These are phyloP conservation scores for Apis florea DNA, from an alignment of 1,140 invertebrate genomes.

Conservation along the genomic window DNA sequence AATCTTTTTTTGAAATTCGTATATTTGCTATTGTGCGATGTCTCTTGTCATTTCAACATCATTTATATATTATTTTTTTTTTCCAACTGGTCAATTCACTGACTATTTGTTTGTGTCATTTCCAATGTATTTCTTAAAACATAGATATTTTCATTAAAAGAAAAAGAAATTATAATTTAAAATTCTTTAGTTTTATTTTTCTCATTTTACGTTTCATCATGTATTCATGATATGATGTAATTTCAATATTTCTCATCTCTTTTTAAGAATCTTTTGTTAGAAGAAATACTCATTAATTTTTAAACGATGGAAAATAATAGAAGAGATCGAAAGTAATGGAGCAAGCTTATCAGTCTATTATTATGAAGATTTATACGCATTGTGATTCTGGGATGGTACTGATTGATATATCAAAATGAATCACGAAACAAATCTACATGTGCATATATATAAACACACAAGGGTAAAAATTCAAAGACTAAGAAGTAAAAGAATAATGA, in stretches of 20 bases:
- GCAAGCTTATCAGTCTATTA: background rate
- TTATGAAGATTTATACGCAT: constrained; percentile 31
- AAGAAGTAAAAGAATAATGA: background rate
- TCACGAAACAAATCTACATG: background rate
- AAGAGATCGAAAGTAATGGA: background rate
- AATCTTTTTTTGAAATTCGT: too few relatives aligned
- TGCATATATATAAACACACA: too few relatives aligned
- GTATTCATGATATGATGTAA: background rate
- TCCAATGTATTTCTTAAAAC: background rate
- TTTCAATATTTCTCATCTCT: background rate
- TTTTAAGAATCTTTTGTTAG: background rate
- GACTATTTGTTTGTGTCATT: background rate
- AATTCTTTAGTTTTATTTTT: background rate
- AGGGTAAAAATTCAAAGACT: too few relatives aligned
- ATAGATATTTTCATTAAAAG: background rate
- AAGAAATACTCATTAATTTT: background rate
- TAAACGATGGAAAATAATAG: background rate
- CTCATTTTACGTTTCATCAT: background rate
- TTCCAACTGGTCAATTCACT: background rate
- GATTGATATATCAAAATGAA: constrained; percentile 20
- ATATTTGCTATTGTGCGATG: background rate
- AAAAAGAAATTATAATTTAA: background rate
- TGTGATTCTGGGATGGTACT: background rate
- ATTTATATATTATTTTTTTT: background rate
- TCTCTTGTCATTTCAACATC: too few relatives aligned